Percentiles rank a stretch among this genome's conserved stretches.
Evolutionary conservation across 2,113 vertebrate genomes (phyloP).

Genomic region (Steatornis caripensis): DNA sequence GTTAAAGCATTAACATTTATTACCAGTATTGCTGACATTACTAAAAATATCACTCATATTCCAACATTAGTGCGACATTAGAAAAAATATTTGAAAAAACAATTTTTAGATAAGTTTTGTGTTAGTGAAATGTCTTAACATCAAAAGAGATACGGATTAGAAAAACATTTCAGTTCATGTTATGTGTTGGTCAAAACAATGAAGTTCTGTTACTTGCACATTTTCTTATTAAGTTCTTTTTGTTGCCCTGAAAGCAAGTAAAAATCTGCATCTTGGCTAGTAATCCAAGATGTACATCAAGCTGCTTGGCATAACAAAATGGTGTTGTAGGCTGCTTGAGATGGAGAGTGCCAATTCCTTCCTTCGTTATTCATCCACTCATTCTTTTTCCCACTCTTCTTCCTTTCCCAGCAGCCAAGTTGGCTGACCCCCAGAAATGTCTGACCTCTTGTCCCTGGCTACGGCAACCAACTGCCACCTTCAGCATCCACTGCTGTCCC

Average conservation of each 20-base stretch:
- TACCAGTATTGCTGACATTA: background rate
- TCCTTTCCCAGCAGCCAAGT: background rate
- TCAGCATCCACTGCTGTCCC: background rate
- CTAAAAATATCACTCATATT: background rate
- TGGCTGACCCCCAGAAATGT: background rate
- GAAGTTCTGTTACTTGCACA: background rate
- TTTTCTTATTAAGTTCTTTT: background rate
- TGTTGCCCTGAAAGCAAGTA: background rate
- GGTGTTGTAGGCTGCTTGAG: background rate
- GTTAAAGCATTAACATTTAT: background rate
- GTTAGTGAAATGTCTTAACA: background rate
- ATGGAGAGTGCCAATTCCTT: background rate
- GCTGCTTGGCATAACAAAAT: background rate
- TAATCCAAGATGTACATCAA: background rate
- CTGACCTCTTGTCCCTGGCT: background rate
- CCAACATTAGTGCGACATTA: background rate
- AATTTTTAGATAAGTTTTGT: background rate
- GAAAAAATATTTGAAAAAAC: background rate
- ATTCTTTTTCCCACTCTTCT: background rate
- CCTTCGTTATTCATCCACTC: background rate
- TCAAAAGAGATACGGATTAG: background rate
- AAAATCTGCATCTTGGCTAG: background rate
- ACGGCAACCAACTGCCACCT: background rate
- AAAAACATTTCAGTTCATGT: background rate
- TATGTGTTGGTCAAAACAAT: background rate